Evolutionary conservation across 2,113 vertebrate species (phyloP).

Genomic region (Ophthalmotilapia sp.): DNA sequence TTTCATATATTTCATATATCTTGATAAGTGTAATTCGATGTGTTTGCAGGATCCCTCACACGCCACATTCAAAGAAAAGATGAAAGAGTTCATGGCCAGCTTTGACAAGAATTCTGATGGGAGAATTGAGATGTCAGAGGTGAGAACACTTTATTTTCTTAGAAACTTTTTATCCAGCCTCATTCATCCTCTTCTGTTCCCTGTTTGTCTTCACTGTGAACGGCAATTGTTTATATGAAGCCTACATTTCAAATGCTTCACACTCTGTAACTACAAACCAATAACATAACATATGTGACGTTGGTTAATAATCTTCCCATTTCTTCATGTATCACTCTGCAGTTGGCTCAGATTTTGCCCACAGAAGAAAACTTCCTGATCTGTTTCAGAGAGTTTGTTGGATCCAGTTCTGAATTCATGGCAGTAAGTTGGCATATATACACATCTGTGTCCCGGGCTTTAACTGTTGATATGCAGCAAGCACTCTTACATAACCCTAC

Average conservation of each 20-base stretch:
- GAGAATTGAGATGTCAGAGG: conserved; percentile 92
- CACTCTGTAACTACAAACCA: neutral
- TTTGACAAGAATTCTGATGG: conserved; percentile 89
- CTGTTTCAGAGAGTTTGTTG: conserved; percentile 90
- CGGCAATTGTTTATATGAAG: neutral
- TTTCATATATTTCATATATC: neutral
- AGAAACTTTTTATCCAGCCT: neutral
- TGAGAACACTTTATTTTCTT: conserved; percentile 41
- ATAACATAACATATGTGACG: neutral
- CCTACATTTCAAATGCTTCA: neutral
- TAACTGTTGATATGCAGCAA: neutral
- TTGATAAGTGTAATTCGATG: neutral
- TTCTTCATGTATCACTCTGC: neutral
- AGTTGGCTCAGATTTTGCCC: conserved; percentile 95
- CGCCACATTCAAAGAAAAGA: conserved; percentile 75
- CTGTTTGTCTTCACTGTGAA: neutral
- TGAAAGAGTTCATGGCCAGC: conserved; percentile 91
- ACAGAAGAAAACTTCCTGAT: conserved; percentile 96
- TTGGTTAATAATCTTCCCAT: neutral
- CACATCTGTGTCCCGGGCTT: neutral
- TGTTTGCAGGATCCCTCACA: conserved; percentile 61
- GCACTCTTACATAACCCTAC: neutral
- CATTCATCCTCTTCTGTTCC: neutral
- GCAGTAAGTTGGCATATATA: conserved; percentile 71
- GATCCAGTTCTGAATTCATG: conserved; percentile 93